These are phyloP conservation scores for Tenthredo livida DNA, from an alignment of 2,888 invertebrate species.

Conservation along the genomic window DNA sequence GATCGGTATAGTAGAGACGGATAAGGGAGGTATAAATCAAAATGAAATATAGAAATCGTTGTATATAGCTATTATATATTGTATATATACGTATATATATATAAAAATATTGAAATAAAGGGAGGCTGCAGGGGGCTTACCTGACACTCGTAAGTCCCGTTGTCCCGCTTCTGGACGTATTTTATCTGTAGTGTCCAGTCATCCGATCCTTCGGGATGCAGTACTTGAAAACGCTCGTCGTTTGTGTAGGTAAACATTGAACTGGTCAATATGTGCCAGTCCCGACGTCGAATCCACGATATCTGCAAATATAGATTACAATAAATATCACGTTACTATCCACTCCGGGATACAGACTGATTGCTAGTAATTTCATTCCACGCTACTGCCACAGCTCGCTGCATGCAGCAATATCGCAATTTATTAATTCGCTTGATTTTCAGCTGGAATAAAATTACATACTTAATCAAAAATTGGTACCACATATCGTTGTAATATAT, in stretches of 20 bases:
- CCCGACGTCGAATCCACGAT: slow-evolving; percentile 94
- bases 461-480: background rate
- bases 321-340: slow-evolving; percentile 12
- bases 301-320: slow-evolving; percentile 82
- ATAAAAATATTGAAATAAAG: background rate
- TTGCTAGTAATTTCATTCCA: slow-evolving; percentile 45
- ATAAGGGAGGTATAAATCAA: slow-evolving; percentile 12
- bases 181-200: slow-evolving; percentile 97
- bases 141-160: slow-evolving; percentile 96
- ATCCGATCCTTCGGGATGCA: slow-evolving; percentile 93
- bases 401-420: background rate
- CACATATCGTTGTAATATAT: background rate
- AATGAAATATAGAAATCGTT: background rate
- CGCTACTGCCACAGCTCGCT: background rate
- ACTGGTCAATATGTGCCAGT: slow-evolving; percentile 96
- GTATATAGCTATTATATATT: background rate
- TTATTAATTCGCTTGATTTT: slow-evolving; percentile 35
- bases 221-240: slow-evolving; percentile 89
- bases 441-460: background rate
- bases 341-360: background rate
- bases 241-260: slow-evolving; percentile 95
- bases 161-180: slow-evolving; percentile 95
- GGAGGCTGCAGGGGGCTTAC: slow-evolving; percentile 79
- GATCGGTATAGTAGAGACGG: background rate
- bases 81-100: background rate